phyloP scores from a whole-genome alignment of 2,113 vertebrate species.

The Chitala chitala region DNA sequence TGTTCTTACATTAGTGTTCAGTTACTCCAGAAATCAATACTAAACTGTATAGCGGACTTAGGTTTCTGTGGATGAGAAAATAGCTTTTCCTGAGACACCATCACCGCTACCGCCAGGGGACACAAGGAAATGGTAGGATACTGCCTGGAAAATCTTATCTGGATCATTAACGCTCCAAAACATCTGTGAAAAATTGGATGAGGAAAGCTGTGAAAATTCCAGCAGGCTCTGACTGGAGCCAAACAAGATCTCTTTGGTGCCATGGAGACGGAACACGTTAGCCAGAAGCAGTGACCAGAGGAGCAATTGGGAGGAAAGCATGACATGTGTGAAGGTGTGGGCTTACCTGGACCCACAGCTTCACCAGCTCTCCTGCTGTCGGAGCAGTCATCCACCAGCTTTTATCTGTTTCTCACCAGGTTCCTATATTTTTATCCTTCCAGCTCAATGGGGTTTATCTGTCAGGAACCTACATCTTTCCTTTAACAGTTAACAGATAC shows the following conservation, averaged over 20 bases:
- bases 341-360: background rate
- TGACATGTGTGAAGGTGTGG: background rate
- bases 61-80: background rate
- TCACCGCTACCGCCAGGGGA: background rate
- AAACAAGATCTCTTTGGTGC: background rate
- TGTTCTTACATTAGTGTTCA: background rate
- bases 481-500: no score
- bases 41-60: background rate
- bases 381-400: no score
- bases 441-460: no score
- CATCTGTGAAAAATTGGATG: constrained; percentile 13
- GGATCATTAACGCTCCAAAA: constrained; percentile 8
- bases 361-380: no score
- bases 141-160: constrained; percentile 15
- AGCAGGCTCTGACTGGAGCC: background rate
- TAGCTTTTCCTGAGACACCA: background rate
- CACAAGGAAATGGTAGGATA: no score
- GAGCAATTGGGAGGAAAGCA: background rate
- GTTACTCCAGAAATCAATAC: background rate
- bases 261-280: background rate
- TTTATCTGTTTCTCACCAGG: no score
- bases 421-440: no score
- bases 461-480: no score
- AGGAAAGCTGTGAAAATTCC: background rate
- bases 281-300: background rate